phyloP scores from a whole-genome alignment of 2,888 invertebrate genomes.

The Netelia inedita region DNA sequence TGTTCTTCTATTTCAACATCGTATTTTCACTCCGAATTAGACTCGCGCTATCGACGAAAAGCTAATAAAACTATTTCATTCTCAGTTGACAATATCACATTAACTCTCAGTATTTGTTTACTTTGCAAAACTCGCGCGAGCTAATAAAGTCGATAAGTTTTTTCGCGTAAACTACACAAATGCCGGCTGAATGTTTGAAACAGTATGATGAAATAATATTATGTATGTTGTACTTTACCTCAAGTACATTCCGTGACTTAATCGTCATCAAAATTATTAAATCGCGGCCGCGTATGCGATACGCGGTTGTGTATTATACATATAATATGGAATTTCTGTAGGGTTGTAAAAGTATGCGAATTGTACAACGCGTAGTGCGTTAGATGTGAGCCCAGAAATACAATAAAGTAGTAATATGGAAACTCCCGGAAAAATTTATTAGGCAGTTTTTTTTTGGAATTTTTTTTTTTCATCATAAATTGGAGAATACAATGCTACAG shows the following conservation, averaged over 20 bases:
- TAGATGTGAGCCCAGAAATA: slow-evolving; percentile 54
- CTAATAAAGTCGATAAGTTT: background rate
- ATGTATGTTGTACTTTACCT: slow-evolving; percentile 31
- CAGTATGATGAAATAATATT: slow-evolving; percentile 31
- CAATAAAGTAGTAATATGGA: slow-evolving; percentile 50
- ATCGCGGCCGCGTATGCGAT: slow-evolving; percentile 27
- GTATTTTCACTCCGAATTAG: slow-evolving; percentile 22
- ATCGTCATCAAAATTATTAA: slow-evolving; percentile 35
- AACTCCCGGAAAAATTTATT: slow-evolving; percentile 36
- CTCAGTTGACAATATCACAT: slow-evolving; percentile 52
- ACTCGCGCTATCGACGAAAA: slow-evolving; percentile 10
- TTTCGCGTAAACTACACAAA: slow-evolving; percentile 19
- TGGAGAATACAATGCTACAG: slow-evolving; percentile 22
- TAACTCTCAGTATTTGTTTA: slow-evolving; percentile 65
- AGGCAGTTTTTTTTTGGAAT: slow-evolving; percentile 32
- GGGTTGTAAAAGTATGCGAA: slow-evolving; percentile 51
- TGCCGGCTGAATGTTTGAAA: slow-evolving; percentile 51
- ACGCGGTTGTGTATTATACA: slow-evolving; percentile 38
- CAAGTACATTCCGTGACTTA: slow-evolving; percentile 47
- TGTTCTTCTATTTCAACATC: slow-evolving; percentile 25
- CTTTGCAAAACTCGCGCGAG: background rate
- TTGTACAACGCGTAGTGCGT: slow-evolving; percentile 50
- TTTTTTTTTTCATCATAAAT: slow-evolving; percentile 34
- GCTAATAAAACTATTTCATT: slow-evolving; percentile 47
- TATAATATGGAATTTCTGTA: slow-evolving; percentile 38